Conservation (phyloP, 2,797 vertebrate genomes). For the Cyclura pinguis region DNA sequence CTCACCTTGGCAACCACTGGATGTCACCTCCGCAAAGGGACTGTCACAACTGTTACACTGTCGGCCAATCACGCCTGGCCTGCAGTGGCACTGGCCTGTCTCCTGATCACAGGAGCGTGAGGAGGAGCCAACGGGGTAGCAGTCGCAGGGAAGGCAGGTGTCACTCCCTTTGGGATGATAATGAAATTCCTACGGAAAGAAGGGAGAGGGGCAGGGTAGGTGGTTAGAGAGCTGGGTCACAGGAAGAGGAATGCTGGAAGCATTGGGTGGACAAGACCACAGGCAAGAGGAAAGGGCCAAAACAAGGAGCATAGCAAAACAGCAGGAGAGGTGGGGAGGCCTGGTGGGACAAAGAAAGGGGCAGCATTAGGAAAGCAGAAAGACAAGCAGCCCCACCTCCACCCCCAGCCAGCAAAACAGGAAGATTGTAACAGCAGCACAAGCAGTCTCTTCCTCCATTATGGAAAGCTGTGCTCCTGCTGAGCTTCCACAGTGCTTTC, state of each 20-base stretch:
- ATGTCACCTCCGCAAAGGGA: conserved; percentile 96
- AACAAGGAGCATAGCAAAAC: conserved; percentile 40
- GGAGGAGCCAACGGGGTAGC: conserved; percentile 96
- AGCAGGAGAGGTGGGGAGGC: conserved; percentile 18
- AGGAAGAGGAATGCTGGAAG: background rate
- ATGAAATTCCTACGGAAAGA: conserved; percentile 91
- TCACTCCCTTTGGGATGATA: conserved; percentile 89
- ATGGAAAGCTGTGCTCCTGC: background rate
- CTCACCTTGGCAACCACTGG: conserved; percentile 93
- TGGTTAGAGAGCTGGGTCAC: conserved; percentile 42
- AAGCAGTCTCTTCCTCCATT: background rate
- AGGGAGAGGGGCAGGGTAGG: conserved; percentile 34
- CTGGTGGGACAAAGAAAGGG: conserved; percentile 34
- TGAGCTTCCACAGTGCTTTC: background rate
- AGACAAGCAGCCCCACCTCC: background rate
- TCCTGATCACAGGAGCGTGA: conserved; percentile 93
- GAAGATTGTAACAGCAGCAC: background rate
- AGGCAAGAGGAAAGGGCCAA: conserved; percentile 4
- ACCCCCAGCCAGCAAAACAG: background rate
- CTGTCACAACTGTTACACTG: conserved; percentile 97
- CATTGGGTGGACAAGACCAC: background rate
- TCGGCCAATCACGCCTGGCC: conserved; percentile 94
- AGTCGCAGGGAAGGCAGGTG: conserved; percentile 94
- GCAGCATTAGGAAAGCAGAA: conserved; percentile 31
- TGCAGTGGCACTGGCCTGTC: conserved; percentile 92